A percentile compares a stretch with the other conserved stretches of the same genome.
Evolutionary conservation across 2,888 invertebrate genomes (phyloP).

Genomic region (Dryococelus australis): DNA sequence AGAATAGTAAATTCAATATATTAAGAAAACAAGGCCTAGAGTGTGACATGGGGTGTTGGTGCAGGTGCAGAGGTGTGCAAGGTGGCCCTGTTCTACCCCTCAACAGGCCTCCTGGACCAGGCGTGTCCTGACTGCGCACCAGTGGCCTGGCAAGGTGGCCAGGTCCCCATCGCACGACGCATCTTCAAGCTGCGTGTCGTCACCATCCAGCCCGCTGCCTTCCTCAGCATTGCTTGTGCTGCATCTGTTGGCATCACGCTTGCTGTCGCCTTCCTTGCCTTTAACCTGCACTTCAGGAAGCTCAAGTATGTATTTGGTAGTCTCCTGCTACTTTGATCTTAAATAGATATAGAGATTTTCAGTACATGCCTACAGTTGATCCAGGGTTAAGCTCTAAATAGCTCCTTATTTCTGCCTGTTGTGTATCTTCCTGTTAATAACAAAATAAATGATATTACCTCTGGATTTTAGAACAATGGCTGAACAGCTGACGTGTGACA

Average conservation of each 20-base stretch:
- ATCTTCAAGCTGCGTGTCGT: slow-evolving; percentile 78
- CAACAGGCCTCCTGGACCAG: slow-evolving; percentile 69
- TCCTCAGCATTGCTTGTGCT: slow-evolving; percentile 74
- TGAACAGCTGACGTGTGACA: too few relatives aligned
- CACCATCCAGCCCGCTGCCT: slow-evolving; percentile 78
- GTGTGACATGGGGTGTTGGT: slow-evolving; percentile 45
- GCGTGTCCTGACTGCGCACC: slow-evolving; percentile 73
- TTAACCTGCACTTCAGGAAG: slow-evolving; percentile 83
- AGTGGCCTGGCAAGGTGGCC: slow-evolving; percentile 77
- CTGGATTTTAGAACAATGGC: too few relatives aligned
- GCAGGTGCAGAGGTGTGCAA: slow-evolving; percentile 73
- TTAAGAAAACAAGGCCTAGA: too few relatives aligned
- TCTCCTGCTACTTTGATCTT: too few relatives aligned
- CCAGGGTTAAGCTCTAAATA: too few relatives aligned
- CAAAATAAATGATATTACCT: too few relatives aligned
- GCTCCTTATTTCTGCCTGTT: too few relatives aligned
- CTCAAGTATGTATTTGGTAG: slow-evolving; percentile 68
- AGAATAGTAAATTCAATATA: too few relatives aligned
- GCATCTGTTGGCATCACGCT: slow-evolving; percentile 78
- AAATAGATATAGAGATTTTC: too few relatives aligned
- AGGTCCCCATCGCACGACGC: slow-evolving; percentile 80
- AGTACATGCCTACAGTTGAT: too few relatives aligned
- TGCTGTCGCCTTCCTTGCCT: slow-evolving; percentile 78
- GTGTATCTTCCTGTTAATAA: too few relatives aligned
- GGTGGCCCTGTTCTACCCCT: slow-evolving; percentile 73